Evolutionary conservation across 2,113 vertebrate species (phyloP).

Genomic region (Sus scrofa): DNA sequence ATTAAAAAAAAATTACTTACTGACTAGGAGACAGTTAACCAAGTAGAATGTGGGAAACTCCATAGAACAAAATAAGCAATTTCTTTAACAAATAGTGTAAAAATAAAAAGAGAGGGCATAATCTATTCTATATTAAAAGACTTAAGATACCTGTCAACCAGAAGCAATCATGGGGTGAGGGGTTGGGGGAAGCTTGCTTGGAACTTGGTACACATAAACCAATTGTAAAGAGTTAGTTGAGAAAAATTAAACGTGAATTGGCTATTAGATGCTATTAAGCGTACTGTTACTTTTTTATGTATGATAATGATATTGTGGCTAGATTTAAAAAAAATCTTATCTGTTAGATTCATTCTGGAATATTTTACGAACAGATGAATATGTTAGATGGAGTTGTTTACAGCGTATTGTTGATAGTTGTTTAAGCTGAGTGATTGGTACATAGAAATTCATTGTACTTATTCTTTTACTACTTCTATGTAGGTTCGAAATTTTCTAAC

Average conservation of each 20-base stretch:
- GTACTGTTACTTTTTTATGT: conserved; percentile 13
- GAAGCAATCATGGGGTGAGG: neutral
- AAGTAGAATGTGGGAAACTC: conserved; percentile 8
- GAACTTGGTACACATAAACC: conserved; percentile 19
- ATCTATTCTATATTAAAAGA: conserved; percentile 39
- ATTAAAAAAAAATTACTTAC: neutral
- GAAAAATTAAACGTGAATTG: neutral
- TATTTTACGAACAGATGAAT: conserved; percentile 4
- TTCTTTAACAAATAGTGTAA: conserved; percentile 54
- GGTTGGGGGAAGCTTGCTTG: neutral
- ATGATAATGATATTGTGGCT: neutral
- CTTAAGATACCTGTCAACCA: neutral
- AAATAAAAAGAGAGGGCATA: neutral
- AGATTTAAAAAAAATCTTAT: conserved; percentile 17
- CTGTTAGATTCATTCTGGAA: neutral
- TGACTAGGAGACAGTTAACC: neutral
- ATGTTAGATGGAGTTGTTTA: neutral
- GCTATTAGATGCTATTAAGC: neutral
- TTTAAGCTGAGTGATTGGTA: conserved; percentile 34
- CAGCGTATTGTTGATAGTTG: neutral
- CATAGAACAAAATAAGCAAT: neutral
- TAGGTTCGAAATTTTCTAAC: conserved; percentile 39
- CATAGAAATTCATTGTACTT: neutral
- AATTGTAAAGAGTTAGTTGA: neutral
- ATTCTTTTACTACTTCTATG: conserved; percentile 13